A percentile compares a stretch with the other conserved stretches of the same genome.
Conservation (phyloP, 1,140 invertebrate genomes). For the Drosophila auraria region DNA sequence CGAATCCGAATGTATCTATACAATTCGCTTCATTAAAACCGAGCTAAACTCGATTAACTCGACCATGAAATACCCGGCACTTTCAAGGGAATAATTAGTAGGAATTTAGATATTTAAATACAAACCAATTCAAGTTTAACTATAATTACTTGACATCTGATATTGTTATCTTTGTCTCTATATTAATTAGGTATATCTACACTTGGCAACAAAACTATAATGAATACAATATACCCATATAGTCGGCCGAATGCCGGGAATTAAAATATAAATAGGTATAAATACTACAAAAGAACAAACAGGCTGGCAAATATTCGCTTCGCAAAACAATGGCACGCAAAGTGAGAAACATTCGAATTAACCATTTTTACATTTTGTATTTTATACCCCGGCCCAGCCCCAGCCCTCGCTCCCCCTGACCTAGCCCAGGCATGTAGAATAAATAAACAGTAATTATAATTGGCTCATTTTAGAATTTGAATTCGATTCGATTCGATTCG, state of each 20-base stretch:
- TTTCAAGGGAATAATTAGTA: too few species aligned
- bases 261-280: too few species aligned
- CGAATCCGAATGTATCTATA: constrained; percentile 54
- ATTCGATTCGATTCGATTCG: constrained; percentile 44
- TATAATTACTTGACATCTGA: too few species aligned
- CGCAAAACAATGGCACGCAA: constrained; percentile 47
- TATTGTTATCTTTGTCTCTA: too few species aligned
- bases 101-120: too few species aligned
- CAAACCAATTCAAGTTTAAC: too few species aligned
- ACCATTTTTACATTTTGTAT: constrained; percentile 42
- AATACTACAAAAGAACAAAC: too few species aligned
- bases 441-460: constrained; percentile 76
- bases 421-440: constrained; percentile 26
- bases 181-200: too few species aligned
- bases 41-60: not conserved
- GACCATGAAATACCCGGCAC: constrained; percentile 5
- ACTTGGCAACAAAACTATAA: too few species aligned
- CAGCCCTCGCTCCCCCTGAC: not conserved
- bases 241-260: too few species aligned
- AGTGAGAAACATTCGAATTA: constrained; percentile 38
- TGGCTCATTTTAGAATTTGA: constrained; percentile 61
- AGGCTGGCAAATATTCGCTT: too few species aligned
- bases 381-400: not conserved
- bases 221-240: too few species aligned
- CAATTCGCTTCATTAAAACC: constrained; percentile 22